phyloP scores from a whole-genome alignment of 2,113 vertebrate genomes.

The Quiscalus mexicanus region DNA sequence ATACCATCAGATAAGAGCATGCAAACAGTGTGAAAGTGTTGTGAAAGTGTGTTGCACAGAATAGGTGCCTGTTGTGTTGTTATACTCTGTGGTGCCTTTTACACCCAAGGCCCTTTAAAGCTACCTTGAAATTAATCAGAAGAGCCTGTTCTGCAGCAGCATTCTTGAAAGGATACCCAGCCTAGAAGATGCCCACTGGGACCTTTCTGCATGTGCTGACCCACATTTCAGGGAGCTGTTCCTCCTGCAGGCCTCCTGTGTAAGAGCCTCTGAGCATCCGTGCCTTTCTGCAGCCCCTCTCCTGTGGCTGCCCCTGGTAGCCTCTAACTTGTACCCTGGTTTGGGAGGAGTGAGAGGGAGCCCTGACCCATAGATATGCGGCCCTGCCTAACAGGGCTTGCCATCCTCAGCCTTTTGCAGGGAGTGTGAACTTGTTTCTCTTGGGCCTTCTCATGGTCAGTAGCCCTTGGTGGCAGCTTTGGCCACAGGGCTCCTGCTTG shows the following conservation, averaged over 20 bases:
- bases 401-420: background rate
- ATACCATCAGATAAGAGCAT: background rate
- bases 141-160: background rate
- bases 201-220: background rate
- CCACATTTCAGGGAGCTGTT: background rate
- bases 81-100: background rate
- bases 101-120: background rate
- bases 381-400: background rate
- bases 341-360: background rate
- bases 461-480: background rate
- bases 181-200: background rate
- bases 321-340: background rate
- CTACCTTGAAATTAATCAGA: background rate
- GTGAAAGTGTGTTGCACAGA: background rate
- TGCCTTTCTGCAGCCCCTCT: background rate
- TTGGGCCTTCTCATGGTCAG: background rate
- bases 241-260: fast-evolving
- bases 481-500: background rate
- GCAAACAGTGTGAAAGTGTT: background rate
- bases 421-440: background rate
- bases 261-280: fast-evolving
- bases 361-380: fast-evolving
- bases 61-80: background rate
- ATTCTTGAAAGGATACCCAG: background rate
- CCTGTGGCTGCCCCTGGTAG: too few relatives aligned